phyloP scores from a whole-genome alignment of 2,113 vertebrate genomes.

The Progne subis region DNA sequence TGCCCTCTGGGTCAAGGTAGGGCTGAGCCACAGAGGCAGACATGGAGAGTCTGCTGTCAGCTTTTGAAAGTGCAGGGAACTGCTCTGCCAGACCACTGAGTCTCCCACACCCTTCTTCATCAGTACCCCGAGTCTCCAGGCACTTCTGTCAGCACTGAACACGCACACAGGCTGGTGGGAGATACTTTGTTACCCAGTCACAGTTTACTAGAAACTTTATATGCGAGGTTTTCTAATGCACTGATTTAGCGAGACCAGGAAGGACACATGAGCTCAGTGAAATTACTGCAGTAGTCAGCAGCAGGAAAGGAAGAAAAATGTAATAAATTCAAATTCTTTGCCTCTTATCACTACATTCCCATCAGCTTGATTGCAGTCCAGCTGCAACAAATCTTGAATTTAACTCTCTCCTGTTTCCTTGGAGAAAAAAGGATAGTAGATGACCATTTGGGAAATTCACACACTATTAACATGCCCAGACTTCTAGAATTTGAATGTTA shows the following conservation, averaged over 20 bases:
- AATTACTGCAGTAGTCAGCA: slow-evolving; percentile 52
- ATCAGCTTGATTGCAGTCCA: slow-evolving; percentile 59
- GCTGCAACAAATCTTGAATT: slow-evolving; percentile 61
- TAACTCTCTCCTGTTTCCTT: slow-evolving; percentile 40
- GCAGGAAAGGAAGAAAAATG: slow-evolving; percentile 35
- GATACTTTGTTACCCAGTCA: background rate
- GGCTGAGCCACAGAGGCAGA: background rate
- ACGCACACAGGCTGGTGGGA: background rate
- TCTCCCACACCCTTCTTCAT: background rate
- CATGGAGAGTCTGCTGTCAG: background rate
- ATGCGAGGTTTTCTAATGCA: background rate
- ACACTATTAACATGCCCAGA: background rate
- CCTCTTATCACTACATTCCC: slow-evolving; percentile 67
- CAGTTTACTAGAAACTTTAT: background rate
- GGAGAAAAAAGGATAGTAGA: background rate
- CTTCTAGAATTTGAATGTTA: background rate
- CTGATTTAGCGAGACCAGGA: background rate
- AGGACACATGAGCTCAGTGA: slow-evolving; percentile 9
- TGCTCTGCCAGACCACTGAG: background rate
- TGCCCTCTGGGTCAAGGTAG: background rate
- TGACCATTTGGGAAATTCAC: background rate
- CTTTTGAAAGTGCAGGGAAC: background rate
- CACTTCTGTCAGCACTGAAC: background rate
- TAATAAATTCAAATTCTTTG: slow-evolving; percentile 62
- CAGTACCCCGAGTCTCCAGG: background rate